A percentile compares a stretch with the other conserved stretches of the same genome.
phyloP scores from a whole-genome alignment of 2,888 invertebrate genomes.

The Lissonota sp. region DNA sequence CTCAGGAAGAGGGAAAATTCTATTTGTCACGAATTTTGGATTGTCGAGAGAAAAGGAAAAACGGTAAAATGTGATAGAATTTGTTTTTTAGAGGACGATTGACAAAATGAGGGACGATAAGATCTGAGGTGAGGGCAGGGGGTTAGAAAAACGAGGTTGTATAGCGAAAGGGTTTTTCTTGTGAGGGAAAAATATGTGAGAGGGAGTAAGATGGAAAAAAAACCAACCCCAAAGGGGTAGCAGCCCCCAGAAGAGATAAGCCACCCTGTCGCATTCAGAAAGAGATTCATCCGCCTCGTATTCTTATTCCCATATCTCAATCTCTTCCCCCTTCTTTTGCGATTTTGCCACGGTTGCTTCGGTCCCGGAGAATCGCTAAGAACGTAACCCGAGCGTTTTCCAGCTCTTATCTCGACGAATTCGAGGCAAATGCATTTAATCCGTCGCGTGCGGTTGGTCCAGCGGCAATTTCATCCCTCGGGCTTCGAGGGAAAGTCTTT shows the following conservation, averaged over 20 bases:
- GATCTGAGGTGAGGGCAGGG: neutral
- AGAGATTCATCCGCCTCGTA: slow-evolving; percentile 14
- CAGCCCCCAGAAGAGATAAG: slow-evolving; percentile 30
- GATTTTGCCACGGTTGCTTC: neutral
- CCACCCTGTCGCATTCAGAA: slow-evolving; percentile 46
- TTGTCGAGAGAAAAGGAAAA: neutral
- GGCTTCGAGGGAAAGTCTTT: slow-evolving; percentile 10
- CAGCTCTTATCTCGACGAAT: slow-evolving; percentile 62
- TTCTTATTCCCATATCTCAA: slow-evolving; percentile 57
- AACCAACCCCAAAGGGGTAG: neutral
- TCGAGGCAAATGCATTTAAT: slow-evolving; percentile 64
- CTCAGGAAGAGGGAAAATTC: no score
- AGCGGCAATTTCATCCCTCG: slow-evolving; percentile 10
- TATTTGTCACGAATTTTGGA: no score
- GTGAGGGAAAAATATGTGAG: neutral
- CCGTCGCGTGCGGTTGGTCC: slow-evolving; percentile 50
- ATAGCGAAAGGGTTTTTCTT: slow-evolving; percentile 33
- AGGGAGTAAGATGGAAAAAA: neutral
- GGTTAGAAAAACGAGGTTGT: slow-evolving; percentile 44
- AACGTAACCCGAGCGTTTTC: slow-evolving; percentile 33
- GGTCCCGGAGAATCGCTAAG: slow-evolving; percentile 42
- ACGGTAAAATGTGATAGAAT: neutral
- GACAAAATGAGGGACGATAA: slow-evolving; percentile 22
- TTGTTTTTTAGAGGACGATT: no score
- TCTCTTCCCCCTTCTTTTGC: slow-evolving; percentile 15